These are phyloP conservation scores for Papilio machaon DNA, from an alignment of 1,140 invertebrate species.

Conservation along the genomic window DNA sequence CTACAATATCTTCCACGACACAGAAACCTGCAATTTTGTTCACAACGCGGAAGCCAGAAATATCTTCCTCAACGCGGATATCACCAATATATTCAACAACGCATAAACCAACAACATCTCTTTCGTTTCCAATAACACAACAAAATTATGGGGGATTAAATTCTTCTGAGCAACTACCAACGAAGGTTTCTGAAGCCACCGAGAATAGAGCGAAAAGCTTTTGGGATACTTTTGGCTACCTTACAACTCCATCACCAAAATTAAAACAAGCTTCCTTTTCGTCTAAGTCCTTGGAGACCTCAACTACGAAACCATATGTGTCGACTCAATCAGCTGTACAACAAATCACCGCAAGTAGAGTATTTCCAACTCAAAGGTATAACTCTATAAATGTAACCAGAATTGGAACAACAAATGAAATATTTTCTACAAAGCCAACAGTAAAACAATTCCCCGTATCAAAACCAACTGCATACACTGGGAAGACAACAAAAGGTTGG, in stretches of 20 bases:
- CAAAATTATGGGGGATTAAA: neutral
- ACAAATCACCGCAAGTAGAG: neutral
- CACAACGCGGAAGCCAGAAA: neutral
- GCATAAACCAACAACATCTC: constrained; percentile 5
- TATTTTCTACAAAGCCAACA: neutral
- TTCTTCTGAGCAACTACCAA: neutral
- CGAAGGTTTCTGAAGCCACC: neutral
- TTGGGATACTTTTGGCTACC: constrained; percentile 2
- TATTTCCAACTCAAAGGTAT: neutral
- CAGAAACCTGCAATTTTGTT: neutral
- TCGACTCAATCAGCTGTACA: neutral
- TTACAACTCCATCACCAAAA: constrained; percentile 1
- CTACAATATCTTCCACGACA: neutral
- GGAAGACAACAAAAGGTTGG: constrained; percentile 11
- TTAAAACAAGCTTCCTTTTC: neutral
- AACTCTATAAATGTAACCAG: neutral
- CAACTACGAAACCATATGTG: neutral
- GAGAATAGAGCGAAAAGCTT: constrained; percentile 15
- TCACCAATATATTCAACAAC: neutral
- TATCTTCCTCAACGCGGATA: constrained; percentile 4
- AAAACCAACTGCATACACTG: neutral
- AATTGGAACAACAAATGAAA: neutral
- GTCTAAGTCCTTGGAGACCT: neutral
- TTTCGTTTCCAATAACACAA: neutral
- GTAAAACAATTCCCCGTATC: neutral